These are phyloP conservation scores for Telmatherina bonti DNA, from an alignment of 2,797 vertebrate species.

Conservation along the genomic window DNA sequence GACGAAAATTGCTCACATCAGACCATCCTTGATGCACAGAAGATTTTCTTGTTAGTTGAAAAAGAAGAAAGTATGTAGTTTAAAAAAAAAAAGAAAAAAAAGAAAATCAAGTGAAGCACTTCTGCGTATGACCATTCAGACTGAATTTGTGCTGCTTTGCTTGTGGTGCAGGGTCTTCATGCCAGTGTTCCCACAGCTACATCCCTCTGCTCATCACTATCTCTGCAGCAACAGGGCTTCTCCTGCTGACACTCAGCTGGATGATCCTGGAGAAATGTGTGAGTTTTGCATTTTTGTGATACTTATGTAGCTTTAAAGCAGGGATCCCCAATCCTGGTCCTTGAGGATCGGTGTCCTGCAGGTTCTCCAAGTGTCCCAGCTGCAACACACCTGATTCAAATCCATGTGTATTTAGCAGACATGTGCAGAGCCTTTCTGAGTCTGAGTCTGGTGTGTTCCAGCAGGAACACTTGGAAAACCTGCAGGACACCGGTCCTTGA, in stretches of 20 bases:
- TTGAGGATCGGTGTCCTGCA: too few species aligned
- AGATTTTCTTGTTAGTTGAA: constrained; percentile 68
- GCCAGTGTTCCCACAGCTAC: constrained; percentile 58
- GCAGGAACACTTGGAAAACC: too few species aligned
- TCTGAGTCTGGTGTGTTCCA: too few species aligned
- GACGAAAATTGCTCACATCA: constrained; percentile 12
- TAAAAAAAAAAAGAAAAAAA: too few species aligned
- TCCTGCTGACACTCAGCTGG: constrained; percentile 60
- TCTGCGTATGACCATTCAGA: neutral
- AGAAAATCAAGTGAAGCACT: neutral
- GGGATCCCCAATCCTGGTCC: too few species aligned
- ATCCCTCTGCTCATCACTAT: constrained; percentile 65
- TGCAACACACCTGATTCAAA: too few species aligned
- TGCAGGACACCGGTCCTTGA: too few species aligned
- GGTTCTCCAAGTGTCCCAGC: too few species aligned
- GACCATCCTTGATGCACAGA: neutral
- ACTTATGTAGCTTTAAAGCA: neutral
- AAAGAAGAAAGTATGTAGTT: constrained; percentile 60
- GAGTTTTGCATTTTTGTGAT: constrained; percentile 50
- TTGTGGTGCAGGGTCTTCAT: constrained; percentile 52
- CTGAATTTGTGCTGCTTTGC: constrained; percentile 14
- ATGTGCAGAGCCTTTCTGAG: too few species aligned
- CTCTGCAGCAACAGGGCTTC: constrained; percentile 51
- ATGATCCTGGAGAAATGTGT: constrained; percentile 63
- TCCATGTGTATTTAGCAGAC: too few species aligned